These are phyloP conservation scores for Eumaeus atala DNA, from an alignment of 1,140 invertebrate genomes.

Conservation along the genomic window DNA sequence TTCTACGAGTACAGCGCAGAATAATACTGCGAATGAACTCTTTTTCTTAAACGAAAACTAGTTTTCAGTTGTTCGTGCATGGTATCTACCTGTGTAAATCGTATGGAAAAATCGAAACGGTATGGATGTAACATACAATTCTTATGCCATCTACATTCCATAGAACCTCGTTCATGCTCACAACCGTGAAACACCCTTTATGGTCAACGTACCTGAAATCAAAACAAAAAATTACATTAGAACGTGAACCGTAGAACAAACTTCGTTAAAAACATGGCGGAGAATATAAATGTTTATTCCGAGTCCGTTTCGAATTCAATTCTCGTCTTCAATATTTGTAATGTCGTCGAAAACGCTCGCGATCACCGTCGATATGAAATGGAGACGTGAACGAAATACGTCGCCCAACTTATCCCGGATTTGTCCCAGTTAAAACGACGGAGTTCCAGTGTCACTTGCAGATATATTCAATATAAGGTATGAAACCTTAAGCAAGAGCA, in stretches of 20 bases:
- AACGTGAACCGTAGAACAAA: not conserved
- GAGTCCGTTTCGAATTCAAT: constrained; percentile 19
- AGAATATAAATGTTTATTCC: constrained; percentile 5
- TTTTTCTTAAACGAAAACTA: too few relatives aligned
- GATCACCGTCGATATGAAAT: constrained; percentile 29
- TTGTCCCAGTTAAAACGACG: not conserved
- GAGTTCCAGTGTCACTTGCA: not conserved
- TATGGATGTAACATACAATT: too few relatives aligned
- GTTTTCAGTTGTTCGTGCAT: too few relatives aligned
- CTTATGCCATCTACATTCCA: too few relatives aligned
- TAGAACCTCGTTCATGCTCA: too few relatives aligned
- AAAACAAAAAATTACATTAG: not conserved
- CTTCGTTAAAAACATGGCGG: not conserved
- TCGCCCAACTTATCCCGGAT: not conserved
- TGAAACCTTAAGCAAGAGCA: too few relatives aligned
- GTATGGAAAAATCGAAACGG: too few relatives aligned
- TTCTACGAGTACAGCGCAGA: too few relatives aligned
- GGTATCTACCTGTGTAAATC: too few relatives aligned
- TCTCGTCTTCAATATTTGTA: constrained; percentile 34
- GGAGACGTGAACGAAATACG: constrained; percentile 30
- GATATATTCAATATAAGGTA: too few relatives aligned
- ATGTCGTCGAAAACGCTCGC: constrained; percentile 25
- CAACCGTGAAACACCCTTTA: too few relatives aligned
- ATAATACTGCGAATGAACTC: too few relatives aligned
- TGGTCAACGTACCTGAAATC: not conserved